Base-by-base conservation (phyloP, 2,888 invertebrate genomes). In the Digitonthophagus gazella region DNA sequence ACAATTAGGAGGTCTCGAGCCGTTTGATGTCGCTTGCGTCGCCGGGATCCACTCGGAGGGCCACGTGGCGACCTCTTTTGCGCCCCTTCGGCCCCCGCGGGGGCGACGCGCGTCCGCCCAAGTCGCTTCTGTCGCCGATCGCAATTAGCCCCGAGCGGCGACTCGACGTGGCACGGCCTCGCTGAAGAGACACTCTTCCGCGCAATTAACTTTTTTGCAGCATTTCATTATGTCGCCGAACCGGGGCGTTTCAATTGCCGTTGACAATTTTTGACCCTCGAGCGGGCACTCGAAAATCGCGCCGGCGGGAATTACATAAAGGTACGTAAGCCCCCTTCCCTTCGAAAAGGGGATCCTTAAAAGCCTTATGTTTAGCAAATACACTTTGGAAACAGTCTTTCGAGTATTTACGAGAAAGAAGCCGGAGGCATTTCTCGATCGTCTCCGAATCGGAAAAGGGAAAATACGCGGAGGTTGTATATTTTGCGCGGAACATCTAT, bases 111-210 rank as follows among this genome's bases (percentile, higher is more conserved):
- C 69, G 64, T 66, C 68, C 44, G 68, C 64, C 67, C 68, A 64
- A 64, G 67, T 72, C 73, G 74, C 76, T 76, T 79, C 76, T 79
- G 80, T 80, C 78, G 77, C 79, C 75, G 76, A 77, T 77, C 73
- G 76, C 78, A 78, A 80, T 80, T 79, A 78, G 78, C 76, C 72
- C 72, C 72, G 74, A 74, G 75, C 74, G 73, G 74, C 75, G 76
- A 76, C 78, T 79, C 74, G 74, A 78, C 75, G 72, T 76, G 80
- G 78, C 81, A 81, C 80, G 81, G 77, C 78, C 78, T 74, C 76
- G 75, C 77, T 81, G 78, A 77, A 81, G 81, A 79, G 81, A 78
- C 79, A 79, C 81, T 80, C 78, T 80, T 80, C 78, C 78, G 73
- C 78, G 75, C 78, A 78, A 79, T 80, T 79, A 78, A 78, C 78